Conservation (phyloP, 2,113 vertebrate genomes). For the Microtus montanus region DNA sequence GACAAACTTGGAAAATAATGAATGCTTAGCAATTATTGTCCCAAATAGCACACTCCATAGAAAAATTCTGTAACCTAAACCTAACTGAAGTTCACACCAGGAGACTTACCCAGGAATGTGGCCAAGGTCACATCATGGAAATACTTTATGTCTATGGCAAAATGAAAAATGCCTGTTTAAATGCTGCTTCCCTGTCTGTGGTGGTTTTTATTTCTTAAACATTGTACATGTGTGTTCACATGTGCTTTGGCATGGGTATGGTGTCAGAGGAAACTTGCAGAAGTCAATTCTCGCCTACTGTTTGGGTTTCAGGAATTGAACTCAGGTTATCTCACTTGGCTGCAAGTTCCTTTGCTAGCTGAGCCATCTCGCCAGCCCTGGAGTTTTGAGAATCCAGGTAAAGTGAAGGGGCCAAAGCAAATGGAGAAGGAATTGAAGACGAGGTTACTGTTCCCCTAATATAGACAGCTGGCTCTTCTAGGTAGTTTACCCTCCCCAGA, state of each 20-base stretch:
- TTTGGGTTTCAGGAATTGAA: neutral
- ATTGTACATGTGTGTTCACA: neutral
- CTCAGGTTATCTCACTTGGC: neutral
- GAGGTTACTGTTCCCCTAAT: constrained; percentile 91
- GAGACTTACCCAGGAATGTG: constrained; percentile 86
- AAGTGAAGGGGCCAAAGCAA: constrained; percentile 94
- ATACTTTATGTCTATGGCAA: constrained; percentile 95
- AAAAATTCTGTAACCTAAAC: constrained; percentile 81
- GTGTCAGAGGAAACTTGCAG: neutral
- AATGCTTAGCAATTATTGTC: constrained; percentile 4
- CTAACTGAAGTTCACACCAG: constrained; percentile 94
- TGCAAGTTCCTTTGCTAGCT: neutral
- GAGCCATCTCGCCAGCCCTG: neutral
- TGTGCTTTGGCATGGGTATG: constrained; percentile 73
- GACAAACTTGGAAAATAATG: neutral
- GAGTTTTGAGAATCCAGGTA: constrained; percentile 92
- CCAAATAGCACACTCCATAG: neutral
- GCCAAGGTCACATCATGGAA: constrained; percentile 95
- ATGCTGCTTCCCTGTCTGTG: neutral
- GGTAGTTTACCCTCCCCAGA: constrained; percentile 69
- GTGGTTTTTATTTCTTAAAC: neutral
- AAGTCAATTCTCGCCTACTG: neutral
- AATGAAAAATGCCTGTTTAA: constrained; percentile 80
- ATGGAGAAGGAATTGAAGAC: constrained; percentile 94
- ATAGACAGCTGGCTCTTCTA: constrained; percentile 70